Conservation (phyloP, 2,797 vertebrate genomes). For the Vultur gryphus region DNA sequence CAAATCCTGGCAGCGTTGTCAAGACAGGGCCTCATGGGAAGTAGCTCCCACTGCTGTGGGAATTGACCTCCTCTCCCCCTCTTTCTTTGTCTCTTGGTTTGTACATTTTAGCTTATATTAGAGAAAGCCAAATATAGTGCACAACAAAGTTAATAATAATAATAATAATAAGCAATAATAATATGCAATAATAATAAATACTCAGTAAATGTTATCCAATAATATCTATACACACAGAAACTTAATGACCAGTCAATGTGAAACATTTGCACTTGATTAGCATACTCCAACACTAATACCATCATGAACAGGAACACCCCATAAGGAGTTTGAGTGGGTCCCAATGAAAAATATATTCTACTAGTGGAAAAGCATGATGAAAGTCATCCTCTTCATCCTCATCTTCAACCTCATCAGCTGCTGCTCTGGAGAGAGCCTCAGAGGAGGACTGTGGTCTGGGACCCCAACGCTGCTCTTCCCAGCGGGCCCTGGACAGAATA, state of each 20-base stretch:
- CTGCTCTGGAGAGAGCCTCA: neutral
- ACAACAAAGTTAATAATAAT: neutral
- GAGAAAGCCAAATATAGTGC: neutral
- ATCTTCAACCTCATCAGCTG: neutral
- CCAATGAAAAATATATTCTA: neutral
- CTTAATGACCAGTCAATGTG: neutral
- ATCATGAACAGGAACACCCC: neutral
- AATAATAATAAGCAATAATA: neutral
- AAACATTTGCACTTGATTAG: neutral
- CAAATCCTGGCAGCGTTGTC: constrained; percentile 17
- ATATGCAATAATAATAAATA: neutral
- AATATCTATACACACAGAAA: neutral
- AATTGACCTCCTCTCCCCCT: neutral
- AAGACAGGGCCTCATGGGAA: neutral
- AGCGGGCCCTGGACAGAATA: neutral
- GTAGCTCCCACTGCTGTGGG: neutral
- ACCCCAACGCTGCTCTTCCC: neutral
- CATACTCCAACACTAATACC: neutral
- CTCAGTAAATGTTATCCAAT: neutral
- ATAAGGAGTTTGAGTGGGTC: neutral
- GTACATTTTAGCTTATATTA: neutral
- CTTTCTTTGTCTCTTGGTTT: constrained; percentile 1
- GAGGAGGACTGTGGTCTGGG: neutral
- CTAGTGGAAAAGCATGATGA: neutral
- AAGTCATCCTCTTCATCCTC: neutral